A percentile compares a stretch with the other conserved stretches of the same genome.
Evolutionary conservation across 1,140 invertebrate species (phyloP).

Genomic region (Calephelis nemesis): DNA sequence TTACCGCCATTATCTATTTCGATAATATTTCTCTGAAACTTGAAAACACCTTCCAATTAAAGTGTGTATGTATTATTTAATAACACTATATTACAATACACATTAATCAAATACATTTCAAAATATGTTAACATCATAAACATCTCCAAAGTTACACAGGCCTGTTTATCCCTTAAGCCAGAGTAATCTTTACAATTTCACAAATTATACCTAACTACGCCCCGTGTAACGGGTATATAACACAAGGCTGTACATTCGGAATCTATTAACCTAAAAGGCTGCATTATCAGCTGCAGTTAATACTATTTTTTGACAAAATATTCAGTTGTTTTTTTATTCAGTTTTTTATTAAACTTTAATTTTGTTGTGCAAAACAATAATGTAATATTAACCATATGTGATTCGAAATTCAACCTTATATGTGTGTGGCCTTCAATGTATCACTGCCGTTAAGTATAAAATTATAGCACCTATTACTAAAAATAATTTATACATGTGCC

Average conservation of each 20-base stretch:
- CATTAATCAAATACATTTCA: too few species aligned
- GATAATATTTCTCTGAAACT: too few species aligned
- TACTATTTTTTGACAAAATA: constrained; percentile 38
- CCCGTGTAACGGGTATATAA: constrained; percentile 18
- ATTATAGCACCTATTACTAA: constrained; percentile 9
- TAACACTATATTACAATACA: too few species aligned
- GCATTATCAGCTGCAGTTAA: constrained; percentile 43
- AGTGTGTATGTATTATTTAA: too few species aligned
- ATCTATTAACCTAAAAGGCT: constrained; percentile 43
- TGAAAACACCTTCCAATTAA: too few species aligned
- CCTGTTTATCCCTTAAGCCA: constrained; percentile 44
- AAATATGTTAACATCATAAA: not conserved
- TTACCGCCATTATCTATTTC: too few species aligned
- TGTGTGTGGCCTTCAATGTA: not conserved
- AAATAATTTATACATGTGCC: constrained; percentile 13
- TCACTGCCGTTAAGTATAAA: not conserved
- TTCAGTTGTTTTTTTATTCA: not conserved
- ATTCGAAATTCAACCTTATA: not conserved
- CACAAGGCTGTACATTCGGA: constrained; percentile 27
- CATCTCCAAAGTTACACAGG: constrained; percentile 7
- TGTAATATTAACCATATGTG: not conserved
- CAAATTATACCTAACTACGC: constrained; percentile 30
- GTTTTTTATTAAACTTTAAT: not conserved
- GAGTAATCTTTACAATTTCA: constrained; percentile 56
- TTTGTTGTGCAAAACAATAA: constrained; percentile 3